These are phyloP conservation scores for Coecobrya sp. DNA, from an alignment of 2,888 invertebrate genomes.

Conservation along the genomic window DNA sequence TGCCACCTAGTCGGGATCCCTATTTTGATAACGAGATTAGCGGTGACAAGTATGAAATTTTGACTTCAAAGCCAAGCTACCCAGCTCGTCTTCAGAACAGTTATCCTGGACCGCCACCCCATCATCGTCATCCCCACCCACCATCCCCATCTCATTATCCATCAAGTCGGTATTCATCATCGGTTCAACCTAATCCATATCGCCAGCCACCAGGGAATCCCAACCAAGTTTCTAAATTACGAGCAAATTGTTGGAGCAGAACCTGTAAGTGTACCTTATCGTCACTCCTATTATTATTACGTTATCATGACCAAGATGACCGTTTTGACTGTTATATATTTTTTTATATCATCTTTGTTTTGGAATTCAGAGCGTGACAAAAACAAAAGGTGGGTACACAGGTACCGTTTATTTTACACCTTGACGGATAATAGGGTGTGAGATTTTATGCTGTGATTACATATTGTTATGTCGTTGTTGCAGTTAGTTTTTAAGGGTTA, in stretches of 20 bases:
- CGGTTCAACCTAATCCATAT: conserved; percentile 45
- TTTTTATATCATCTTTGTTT: neutral
- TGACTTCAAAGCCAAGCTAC: conserved; percentile 67
- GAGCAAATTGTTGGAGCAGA: conserved; percentile 82
- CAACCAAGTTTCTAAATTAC: conserved; percentile 84
- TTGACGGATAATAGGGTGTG: conserved; percentile 47
- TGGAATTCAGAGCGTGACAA: conserved; percentile 65
- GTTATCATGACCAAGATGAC: neutral
- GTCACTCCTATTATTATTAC: neutral
- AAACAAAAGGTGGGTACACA: neutral
- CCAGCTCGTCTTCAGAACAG: conserved; percentile 44
- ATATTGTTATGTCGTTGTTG: neutral
- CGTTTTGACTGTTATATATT: neutral
- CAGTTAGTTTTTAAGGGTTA: neutral
- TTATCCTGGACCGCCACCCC: conserved; percentile 33
- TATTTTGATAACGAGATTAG: conserved; percentile 78
- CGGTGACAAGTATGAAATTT: conserved; percentile 81
- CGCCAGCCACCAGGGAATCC: conserved; percentile 71
- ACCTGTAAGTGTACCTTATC: conserved; percentile 76
- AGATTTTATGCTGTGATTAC: conserved; percentile 35
- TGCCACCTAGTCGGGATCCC: conserved; percentile 56
- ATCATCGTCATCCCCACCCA: conserved; percentile 46
- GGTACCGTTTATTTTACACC: conserved; percentile 41
- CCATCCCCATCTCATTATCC: conserved; percentile 23
- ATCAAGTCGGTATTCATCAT: conserved; percentile 68